These are phyloP conservation scores for Furcifer pardalis DNA, from an alignment of 2,797 vertebrate genomes.

Conservation along the genomic window DNA sequence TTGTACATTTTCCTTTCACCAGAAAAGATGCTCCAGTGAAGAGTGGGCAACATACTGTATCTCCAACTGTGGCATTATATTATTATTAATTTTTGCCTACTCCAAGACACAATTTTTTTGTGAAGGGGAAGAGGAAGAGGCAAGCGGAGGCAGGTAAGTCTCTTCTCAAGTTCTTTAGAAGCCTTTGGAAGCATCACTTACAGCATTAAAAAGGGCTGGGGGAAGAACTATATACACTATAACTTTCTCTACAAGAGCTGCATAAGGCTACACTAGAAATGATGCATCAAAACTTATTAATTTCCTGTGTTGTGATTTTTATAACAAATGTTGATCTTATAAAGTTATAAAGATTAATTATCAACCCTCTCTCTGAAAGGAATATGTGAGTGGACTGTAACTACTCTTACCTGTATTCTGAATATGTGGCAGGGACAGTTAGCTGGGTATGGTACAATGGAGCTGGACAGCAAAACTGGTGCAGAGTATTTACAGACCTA, in stretches of 20 bases:
- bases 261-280: background rate
- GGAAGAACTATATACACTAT: background rate
- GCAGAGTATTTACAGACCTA: slow-evolving; percentile 80
- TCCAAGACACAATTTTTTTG: background rate
- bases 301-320: background rate
- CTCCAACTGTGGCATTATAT: background rate
- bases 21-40: background rate
- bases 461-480: slow-evolving; percentile 78
- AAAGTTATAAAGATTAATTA: slow-evolving; percentile 1
- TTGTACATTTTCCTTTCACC: background rate
- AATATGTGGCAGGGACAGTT: slow-evolving; percentile 79
- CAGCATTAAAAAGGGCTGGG: background rate
- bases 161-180: background rate
- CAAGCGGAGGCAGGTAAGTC: background rate
- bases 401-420: slow-evolving; percentile 83
- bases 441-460: slow-evolving; percentile 78
- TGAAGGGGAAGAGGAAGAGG: background rate
- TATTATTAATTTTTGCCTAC: background rate
- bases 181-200: background rate
- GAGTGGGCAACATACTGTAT: background rate
- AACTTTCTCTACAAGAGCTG: background rate
- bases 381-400: slow-evolving; percentile 58
- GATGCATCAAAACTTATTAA: slow-evolving; percentile 1
- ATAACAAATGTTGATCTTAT: background rate
- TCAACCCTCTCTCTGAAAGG: slow-evolving; percentile 18